Evolutionary conservation across 2,888 invertebrate genomes (phyloP).

Genomic region (Philereme transversata): DNA sequence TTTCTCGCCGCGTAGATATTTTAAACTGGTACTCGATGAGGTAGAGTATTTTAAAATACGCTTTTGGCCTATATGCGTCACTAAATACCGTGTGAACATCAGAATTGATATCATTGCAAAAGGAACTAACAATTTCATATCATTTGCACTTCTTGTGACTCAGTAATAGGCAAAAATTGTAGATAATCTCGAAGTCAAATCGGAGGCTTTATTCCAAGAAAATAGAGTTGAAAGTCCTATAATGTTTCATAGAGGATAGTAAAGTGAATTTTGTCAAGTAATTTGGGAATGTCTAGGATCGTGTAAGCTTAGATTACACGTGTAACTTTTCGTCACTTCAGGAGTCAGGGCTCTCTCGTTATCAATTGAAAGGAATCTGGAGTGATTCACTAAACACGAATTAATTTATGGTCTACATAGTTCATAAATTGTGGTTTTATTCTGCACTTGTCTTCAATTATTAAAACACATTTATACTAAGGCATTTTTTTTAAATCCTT

Average conservation of each 20-base stretch:
- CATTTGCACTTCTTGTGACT: slow-evolving; percentile 38
- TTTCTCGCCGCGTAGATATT: too few relatives aligned
- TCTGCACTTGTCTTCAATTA: too few relatives aligned
- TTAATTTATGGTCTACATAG: neutral
- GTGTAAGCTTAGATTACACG: slow-evolving; percentile 14
- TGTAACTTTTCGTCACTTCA: slow-evolving; percentile 1
- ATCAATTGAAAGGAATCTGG: neutral
- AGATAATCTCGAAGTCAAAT: neutral
- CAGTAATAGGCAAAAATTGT: slow-evolving; percentile 26
- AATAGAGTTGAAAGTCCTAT: slow-evolving; percentile 1
- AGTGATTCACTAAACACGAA: neutral
- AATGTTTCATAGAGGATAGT: neutral
- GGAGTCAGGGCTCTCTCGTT: neutral
- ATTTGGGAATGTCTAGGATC: slow-evolving; percentile 17
- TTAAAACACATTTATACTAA: too few relatives aligned
- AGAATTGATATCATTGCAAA: slow-evolving; percentile 60
- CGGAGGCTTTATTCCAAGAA: neutral
- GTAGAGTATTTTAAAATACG: too few relatives aligned
- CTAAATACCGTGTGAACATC: slow-evolving; percentile 33
- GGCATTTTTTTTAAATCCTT: too few relatives aligned
- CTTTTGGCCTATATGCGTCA: slow-evolving; percentile 24
- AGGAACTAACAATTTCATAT: slow-evolving; percentile 63
- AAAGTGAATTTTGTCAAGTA: neutral
- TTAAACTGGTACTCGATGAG: too few relatives aligned
- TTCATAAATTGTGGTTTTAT: too few relatives aligned